A percentile compares a stretch with the other conserved stretches of the same genome.
Conservation (phyloP, 1,140 invertebrate genomes). For the Drosophila cardini region DNA sequence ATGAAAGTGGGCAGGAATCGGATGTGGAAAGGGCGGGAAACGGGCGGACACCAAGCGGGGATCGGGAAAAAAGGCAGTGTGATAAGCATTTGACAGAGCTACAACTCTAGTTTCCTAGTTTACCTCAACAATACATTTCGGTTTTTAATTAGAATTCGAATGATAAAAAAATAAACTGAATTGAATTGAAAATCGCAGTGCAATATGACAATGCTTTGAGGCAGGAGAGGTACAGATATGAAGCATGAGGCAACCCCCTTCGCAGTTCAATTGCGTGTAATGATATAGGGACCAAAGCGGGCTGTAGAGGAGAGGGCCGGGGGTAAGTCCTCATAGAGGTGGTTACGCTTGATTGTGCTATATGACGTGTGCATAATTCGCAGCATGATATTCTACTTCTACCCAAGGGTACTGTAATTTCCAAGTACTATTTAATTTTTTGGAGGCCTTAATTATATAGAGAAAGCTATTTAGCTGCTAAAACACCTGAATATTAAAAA, state of each 20-base stretch:
- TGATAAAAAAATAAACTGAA: conserved; percentile 36
- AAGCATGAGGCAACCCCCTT: conserved; percentile 42
- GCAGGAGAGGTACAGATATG: not conserved
- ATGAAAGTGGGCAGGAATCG: conserved; percentile 34
- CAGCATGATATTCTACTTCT: conserved; percentile 18
- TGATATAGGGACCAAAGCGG: conserved; percentile 37
- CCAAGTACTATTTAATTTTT: conserved; percentile 21
- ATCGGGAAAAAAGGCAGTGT: conserved; percentile 54
- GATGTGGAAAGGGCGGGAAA: not conserved
- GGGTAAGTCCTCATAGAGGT: conserved; percentile 61
- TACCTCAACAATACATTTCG: conserved; percentile 72
- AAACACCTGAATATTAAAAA: not conserved
- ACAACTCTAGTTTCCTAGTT: conserved; percentile 38
- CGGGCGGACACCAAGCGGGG: conserved; percentile 1
- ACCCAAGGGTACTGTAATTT: conserved; percentile 4
- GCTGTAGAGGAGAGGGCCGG: conserved; percentile 7
- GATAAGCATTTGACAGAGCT: conserved; percentile 63
- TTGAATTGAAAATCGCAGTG: conserved; percentile 48
- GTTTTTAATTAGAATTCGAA: conserved; percentile 80
- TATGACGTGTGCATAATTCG: conserved; percentile 75
- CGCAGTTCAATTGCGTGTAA: conserved; percentile 71
- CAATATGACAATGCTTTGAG: conserved; percentile 45
- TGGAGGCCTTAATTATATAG: conserved; percentile 47
- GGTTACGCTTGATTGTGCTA: conserved; percentile 80
- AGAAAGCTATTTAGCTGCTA: not conserved